A percentile compares a stretch with the other conserved stretches of the same genome.
Conservation (phyloP, 2,797 vertebrate genomes). For the Onychomys torridus region DNA sequence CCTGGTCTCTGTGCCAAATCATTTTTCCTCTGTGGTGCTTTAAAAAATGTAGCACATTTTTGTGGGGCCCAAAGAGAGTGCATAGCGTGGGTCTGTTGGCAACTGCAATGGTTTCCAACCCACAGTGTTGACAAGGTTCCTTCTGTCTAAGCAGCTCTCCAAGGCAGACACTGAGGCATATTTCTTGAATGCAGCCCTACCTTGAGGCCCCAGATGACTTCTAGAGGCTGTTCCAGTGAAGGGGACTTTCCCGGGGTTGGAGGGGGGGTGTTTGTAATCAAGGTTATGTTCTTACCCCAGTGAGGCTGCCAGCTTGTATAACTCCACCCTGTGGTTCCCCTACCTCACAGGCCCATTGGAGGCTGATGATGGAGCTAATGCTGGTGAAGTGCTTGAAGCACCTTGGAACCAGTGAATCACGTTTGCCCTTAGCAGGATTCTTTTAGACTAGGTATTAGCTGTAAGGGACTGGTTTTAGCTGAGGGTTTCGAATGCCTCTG, state of each 20-base stretch:
- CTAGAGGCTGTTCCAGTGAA: neutral
- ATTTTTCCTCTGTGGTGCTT: slow-evolving; percentile 79
- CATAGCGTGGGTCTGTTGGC: slow-evolving; percentile 39
- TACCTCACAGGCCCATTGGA: slow-evolving; percentile 40
- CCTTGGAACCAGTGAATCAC: neutral
- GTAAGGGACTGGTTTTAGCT: neutral
- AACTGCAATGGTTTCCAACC: slow-evolving; percentile 44
- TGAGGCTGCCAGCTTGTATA: slow-evolving; percentile 9
- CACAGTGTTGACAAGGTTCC: slow-evolving; percentile 48
- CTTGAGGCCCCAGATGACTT: slow-evolving; percentile 19
- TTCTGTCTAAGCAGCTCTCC: slow-evolving; percentile 47
- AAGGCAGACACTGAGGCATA: neutral
- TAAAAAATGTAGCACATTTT: slow-evolving; percentile 75
- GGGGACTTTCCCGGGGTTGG: neutral
- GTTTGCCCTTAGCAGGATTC: slow-evolving; percentile 34
- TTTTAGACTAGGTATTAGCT: slow-evolving; percentile 19
- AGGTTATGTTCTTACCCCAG: slow-evolving; percentile 20
- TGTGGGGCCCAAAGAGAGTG: slow-evolving; percentile 62
- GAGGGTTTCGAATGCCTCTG: neutral
- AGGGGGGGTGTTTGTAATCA: neutral
- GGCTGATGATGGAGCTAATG: slow-evolving; percentile 7
- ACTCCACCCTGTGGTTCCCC: neutral
- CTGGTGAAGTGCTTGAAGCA: neutral
- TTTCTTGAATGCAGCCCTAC: slow-evolving; percentile 21
- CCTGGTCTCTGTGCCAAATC: slow-evolving; percentile 50